Percentiles rank a stretch among this genome's conserved stretches.
Evolutionary conservation across 2,797 vertebrate genomes (phyloP).

Genomic region (Characodon lateralis): DNA sequence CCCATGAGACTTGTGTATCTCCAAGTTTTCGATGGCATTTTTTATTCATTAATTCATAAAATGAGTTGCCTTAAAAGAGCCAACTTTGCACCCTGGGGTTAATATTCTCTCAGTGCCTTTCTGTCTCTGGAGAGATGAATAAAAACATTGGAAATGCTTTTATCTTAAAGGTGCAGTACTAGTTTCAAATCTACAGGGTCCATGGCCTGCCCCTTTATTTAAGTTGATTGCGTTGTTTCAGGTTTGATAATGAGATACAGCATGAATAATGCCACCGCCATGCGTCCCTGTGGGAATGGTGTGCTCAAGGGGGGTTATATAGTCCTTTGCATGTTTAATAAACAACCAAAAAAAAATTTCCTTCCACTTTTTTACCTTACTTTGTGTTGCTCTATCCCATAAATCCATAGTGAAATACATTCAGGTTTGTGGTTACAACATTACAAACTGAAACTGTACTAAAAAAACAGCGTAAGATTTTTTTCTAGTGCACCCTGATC

Average conservation of each 20-base stretch:
- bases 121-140: slow-evolving; percentile 53
- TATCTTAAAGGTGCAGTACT: slow-evolving; percentile 39
- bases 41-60: slow-evolving; percentile 22
- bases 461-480: background rate
- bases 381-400: background rate
- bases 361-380: background rate
- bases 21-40: slow-evolving; percentile 29
- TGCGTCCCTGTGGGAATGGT: background rate
- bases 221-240: slow-evolving; percentile 27
- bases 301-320: background rate
- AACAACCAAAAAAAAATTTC: background rate
- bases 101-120: slow-evolving; percentile 24
- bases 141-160: slow-evolving; percentile 62
- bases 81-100: slow-evolving; percentile 41
- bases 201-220: slow-evolving; percentile 24
- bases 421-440: background rate
- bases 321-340: background rate
- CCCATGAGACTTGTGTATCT: slow-evolving; percentile 35
- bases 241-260: slow-evolving; percentile 18
- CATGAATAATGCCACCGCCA: background rate
- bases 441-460: background rate
- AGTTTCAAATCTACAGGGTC: slow-evolving; percentile 44
- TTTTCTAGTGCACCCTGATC: background rate
- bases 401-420: background rate
- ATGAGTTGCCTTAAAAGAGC: slow-evolving; percentile 44